Percentiles rank a stretch among this genome's conserved stretches.
phyloP scores from a whole-genome alignment of 2,888 invertebrate species.

The Drosophila borealis region DNA sequence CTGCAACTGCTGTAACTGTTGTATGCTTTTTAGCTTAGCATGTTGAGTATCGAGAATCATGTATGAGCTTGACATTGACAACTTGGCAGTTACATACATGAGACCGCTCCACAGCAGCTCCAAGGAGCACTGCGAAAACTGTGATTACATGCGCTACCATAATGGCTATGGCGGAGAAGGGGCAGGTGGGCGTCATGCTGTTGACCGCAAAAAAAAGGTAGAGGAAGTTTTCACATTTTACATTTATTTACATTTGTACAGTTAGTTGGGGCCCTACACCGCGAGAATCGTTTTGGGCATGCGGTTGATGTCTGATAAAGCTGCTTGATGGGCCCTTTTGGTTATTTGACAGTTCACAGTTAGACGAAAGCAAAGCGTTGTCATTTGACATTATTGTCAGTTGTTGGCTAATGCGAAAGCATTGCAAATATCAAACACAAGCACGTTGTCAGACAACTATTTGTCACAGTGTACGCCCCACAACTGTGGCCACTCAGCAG shows the following conservation, averaged over 20 bases:
- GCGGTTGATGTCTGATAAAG: constrained; percentile 31
- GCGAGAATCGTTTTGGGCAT: constrained; percentile 45
- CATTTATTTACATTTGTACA: constrained; percentile 68
- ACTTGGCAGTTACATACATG: constrained; percentile 54
- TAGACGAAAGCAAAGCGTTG: constrained; percentile 25
- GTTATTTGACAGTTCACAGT: constrained; percentile 22
- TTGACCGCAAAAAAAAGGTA: constrained; percentile 16
- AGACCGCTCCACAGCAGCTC: constrained; percentile 31
- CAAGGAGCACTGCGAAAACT: constrained; percentile 23
- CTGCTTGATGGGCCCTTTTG: constrained; percentile 17
- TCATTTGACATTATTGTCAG: constrained; percentile 30
- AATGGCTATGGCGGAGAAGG: constrained; percentile 17
- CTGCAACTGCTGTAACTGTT: constrained; percentile 49
- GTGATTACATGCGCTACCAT: constrained; percentile 52
- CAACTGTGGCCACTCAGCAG: constrained; percentile 15
- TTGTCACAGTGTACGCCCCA: constrained; percentile 42
- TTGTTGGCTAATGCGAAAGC: constrained; percentile 28
- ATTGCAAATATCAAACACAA: constrained; percentile 45
- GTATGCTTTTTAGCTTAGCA: constrained; percentile 63
- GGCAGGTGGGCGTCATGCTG: neutral
- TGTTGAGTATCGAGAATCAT: constrained; percentile 69
- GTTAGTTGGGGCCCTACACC: constrained; percentile 35
- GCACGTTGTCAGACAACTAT: constrained; percentile 8
- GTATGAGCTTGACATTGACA: constrained; percentile 75
- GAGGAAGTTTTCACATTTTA: constrained; percentile 54